Conservation (phyloP, 2,888 invertebrate species). For the Branchellion lobata region DNA sequence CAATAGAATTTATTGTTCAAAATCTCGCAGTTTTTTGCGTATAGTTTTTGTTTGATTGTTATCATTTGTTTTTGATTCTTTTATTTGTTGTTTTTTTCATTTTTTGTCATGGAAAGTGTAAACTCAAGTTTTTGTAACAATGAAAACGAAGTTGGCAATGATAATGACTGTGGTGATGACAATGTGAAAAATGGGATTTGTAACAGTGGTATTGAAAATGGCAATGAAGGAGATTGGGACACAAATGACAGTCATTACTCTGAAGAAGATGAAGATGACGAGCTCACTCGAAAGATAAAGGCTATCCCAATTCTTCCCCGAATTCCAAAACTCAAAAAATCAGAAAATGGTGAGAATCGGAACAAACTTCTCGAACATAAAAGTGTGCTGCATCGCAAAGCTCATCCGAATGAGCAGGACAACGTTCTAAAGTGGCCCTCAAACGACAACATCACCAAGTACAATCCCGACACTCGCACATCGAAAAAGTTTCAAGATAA, state of each 20-base stretch:
- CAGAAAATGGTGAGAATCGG: constrained; percentile 5
- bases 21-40: not conserved
- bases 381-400: constrained; percentile 37
- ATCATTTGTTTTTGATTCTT: not conserved
- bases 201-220: not conserved
- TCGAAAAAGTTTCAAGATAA: constrained; percentile 11
- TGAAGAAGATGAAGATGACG: constrained; percentile 41
- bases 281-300: constrained; percentile 33
- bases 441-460: constrained; percentile 10
- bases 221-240: not conserved
- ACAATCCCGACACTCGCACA: not conserved
- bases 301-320: constrained; percentile 39
- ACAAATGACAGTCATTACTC: constrained; percentile 8
- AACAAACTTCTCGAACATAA: constrained; percentile 25
- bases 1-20: not conserved
- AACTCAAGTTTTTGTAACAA: not conserved
- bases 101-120: not conserved
- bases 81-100: not conserved
- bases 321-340: constrained; percentile 42
- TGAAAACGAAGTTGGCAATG: not conserved
- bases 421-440: constrained; percentile 33
- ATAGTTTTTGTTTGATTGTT: not conserved
- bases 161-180: not conserved
- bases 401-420: constrained; percentile 10
- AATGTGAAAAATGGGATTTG: not conserved